Evolutionary conservation across 2,113 vertebrate species (phyloP).

Genomic region (Barnardius zonarius): DNA sequence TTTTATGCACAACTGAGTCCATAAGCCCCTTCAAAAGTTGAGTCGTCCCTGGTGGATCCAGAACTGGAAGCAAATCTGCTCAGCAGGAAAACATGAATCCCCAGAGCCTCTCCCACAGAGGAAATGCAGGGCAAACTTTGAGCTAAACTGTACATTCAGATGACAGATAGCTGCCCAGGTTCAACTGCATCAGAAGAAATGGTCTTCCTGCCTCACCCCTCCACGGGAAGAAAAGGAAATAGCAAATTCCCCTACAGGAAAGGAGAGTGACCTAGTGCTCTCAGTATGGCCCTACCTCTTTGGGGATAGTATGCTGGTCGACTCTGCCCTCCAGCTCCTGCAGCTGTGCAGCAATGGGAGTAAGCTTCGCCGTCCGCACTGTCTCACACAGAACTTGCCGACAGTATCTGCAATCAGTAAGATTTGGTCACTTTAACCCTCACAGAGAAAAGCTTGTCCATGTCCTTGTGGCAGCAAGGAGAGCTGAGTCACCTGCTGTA

Average conservation of each 20-base stretch:
- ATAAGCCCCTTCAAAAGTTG: not conserved
- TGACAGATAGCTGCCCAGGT: not conserved
- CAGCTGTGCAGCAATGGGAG: slow-evolving; percentile 88
- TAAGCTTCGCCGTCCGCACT: slow-evolving; percentile 89
- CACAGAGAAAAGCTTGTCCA: not conserved
- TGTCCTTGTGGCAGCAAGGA: not conserved
- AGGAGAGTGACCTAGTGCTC: not conserved
- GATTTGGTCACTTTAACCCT: not conserved
- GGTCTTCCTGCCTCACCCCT: not conserved
- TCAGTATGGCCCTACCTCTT: slow-evolving; percentile 81
- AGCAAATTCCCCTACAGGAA: not conserved
- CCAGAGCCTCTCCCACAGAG: not conserved
- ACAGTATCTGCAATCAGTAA: slow-evolving; percentile 82
- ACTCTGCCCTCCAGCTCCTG: slow-evolving; percentile 93
- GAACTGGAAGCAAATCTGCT: not conserved
- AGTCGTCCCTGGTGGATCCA: not conserved
- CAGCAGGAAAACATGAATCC: not conserved
- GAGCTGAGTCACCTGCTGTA: not conserved
- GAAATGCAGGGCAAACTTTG: not conserved
- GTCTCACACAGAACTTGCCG: slow-evolving; percentile 92
- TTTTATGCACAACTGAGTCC: not conserved
- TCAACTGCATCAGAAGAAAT: not conserved
- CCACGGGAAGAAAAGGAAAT: not conserved
- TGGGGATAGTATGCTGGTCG: slow-evolving; percentile 88
- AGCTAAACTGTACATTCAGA: not conserved